These are phyloP conservation scores for Crenichthys baileyi DNA, from an alignment of 2,797 vertebrate species.

Conservation along the genomic window DNA sequence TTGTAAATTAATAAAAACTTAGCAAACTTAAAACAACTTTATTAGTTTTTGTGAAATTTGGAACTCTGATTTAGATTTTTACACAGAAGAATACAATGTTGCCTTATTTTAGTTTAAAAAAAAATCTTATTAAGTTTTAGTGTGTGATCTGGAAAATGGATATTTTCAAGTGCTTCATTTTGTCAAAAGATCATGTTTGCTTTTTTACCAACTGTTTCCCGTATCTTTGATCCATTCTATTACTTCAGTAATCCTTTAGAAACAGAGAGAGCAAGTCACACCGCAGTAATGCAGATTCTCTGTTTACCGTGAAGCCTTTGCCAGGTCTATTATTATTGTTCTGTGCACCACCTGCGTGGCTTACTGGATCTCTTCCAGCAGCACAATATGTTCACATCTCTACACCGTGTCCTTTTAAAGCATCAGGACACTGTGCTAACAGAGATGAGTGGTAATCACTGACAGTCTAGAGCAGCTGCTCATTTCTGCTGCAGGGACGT, in stretches of 20 bases:
- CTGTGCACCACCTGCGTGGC: conserved; percentile 55
- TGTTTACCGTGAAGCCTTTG: conserved; percentile 8
- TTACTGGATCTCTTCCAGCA: conserved; percentile 51
- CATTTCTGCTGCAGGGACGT: background rate
- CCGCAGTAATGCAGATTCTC: background rate
- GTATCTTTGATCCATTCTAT: background rate
- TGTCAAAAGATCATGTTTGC: background rate
- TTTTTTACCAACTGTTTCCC: background rate
- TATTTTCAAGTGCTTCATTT: background rate
- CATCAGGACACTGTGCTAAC: conserved; percentile 26
- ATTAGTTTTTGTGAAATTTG: too few species aligned
- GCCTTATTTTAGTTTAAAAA: too few species aligned
- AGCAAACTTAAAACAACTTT: too few species aligned
- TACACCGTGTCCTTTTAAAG: conserved; percentile 9
- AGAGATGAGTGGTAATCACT: conserved; percentile 21
- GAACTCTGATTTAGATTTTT: too few species aligned
- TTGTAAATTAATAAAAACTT: too few species aligned
- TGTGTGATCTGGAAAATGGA: background rate
- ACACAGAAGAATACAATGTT: too few species aligned
- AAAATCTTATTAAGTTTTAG: background rate
- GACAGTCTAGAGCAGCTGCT: conserved; percentile 5
- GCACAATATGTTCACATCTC: conserved; percentile 54
- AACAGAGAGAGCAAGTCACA: conserved; percentile 3
- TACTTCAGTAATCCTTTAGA: background rate
- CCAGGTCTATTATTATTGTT: conserved; percentile 52